phyloP scores from a whole-genome alignment of 2,888 invertebrate species.

The Polyommatus iphigenia region DNA sequence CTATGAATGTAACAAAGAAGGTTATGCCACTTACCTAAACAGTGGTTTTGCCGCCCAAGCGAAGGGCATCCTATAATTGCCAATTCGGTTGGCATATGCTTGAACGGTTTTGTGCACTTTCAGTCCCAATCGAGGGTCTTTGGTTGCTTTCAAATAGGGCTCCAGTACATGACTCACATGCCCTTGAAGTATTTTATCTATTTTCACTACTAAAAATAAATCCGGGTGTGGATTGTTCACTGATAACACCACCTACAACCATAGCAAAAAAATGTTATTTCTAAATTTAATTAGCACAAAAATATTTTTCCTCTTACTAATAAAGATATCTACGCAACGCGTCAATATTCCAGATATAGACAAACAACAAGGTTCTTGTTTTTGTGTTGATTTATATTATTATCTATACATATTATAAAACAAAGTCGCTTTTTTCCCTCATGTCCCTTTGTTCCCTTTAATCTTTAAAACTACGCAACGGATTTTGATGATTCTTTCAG shows the following conservation, averaged over 20 bases:
- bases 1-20: background rate
- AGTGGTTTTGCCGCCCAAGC: slow-evolving; percentile 97
- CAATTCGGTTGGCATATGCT: slow-evolving; percentile 89
- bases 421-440: too few relatives aligned
- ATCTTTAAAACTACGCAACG: too few relatives aligned
- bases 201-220: slow-evolving; percentile 93
- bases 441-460: too few relatives aligned
- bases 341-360: too few relatives aligned
- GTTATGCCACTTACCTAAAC: slow-evolving; percentile 78
- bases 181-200: slow-evolving; percentile 96
- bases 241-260: slow-evolving; percentile 89
- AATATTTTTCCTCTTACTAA: too few relatives aligned
- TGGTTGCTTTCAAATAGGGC: slow-evolving; percentile 90
- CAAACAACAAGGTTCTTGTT: too few relatives aligned
- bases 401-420: too few relatives aligned
- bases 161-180: slow-evolving; percentile 91
- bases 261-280: background rate
- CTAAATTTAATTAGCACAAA: too few relatives aligned
- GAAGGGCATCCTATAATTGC: slow-evolving; percentile 96
- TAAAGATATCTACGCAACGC: too few relatives aligned
- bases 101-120: slow-evolving; percentile 91
- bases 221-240: slow-evolving; percentile 94
- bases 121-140: slow-evolving; percentile 87
- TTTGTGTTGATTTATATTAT: too few relatives aligned
- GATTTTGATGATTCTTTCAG: too few relatives aligned